Evolutionary conservation across 2,113 vertebrate genomes (phyloP).

Genomic region (Garra rufa): DNA sequence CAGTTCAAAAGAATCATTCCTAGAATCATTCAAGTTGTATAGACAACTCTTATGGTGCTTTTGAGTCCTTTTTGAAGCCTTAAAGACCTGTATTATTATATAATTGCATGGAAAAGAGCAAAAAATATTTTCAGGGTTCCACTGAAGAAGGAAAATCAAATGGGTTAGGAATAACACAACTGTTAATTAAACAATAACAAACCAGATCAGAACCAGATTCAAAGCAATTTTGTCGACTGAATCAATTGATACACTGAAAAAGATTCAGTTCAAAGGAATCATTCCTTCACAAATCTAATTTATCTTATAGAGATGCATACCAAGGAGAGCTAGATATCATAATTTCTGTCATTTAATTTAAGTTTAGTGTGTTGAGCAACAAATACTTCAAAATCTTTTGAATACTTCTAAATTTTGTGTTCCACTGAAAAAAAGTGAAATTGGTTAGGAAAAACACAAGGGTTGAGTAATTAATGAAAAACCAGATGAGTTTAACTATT

Average conservation of each 20-base stretch:
- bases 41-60: too few relatives aligned
- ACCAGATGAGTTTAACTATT: neutral
- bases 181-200: neutral
- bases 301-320: neutral
- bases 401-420: too few relatives aligned
- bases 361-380: too few relatives aligned
- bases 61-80: too few relatives aligned
- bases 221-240: neutral
- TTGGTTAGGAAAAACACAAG: neutral
- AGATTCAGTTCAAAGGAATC: neutral
- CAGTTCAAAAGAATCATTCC: neutral
- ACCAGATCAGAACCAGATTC: too few relatives aligned
- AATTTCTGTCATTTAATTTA: neutral
- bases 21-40: too few relatives aligned
- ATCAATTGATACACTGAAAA: neutral
- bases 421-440: neutral
- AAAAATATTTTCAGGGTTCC: too few relatives aligned
- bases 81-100: too few relatives aligned
- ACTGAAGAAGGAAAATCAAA: too few relatives aligned
- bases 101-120: too few relatives aligned
- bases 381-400: too few relatives aligned
- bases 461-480: neutral
- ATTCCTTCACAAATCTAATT: neutral
- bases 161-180: neutral
- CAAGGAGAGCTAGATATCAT: neutral